These are phyloP conservation scores for Heliothis virescens DNA, from an alignment of 1,140 invertebrate species.

Conservation along the genomic window DNA sequence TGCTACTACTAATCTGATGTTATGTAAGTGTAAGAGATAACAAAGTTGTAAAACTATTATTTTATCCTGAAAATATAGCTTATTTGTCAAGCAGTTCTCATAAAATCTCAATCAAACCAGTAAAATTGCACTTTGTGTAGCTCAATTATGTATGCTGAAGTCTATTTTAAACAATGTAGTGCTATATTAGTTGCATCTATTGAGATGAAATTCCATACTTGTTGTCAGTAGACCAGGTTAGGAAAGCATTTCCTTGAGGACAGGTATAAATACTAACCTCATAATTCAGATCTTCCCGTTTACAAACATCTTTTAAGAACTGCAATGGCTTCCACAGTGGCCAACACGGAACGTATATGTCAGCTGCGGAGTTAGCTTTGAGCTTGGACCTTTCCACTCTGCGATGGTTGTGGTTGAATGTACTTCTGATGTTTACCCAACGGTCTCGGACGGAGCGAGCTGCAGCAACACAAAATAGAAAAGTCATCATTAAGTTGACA, in stretches of 20 bases:
- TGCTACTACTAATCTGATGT: too few relatives aligned
- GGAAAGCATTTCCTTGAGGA: background rate
- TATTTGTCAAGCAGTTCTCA: too few relatives aligned
- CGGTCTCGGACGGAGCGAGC: slow-evolving; percentile 78
- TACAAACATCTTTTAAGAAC: slow-evolving; percentile 69
- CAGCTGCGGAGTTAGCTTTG: slow-evolving; percentile 61
- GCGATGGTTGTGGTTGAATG: slow-evolving; percentile 79
- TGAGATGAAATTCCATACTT: background rate
- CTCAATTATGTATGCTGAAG: too few relatives aligned
- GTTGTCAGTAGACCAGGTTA: too few relatives aligned
- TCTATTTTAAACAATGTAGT: too few relatives aligned
- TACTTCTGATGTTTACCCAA: slow-evolving; percentile 82
- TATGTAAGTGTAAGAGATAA: too few relatives aligned
- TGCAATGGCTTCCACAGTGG: slow-evolving; percentile 80
- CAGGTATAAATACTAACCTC: slow-evolving; percentile 54
- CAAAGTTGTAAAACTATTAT: too few relatives aligned
- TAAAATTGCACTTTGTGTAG: too few relatives aligned
- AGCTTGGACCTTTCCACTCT: slow-evolving; percentile 73
- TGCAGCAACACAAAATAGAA: slow-evolving; percentile 56
- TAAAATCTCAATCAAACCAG: too few relatives aligned
- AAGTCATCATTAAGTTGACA: background rate
- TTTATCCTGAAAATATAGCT: too few relatives aligned
- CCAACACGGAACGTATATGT: slow-evolving; percentile 81
- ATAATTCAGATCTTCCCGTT: slow-evolving; percentile 63
- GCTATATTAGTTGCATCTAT: background rate